Conservation (phyloP, 2,113 vertebrate species). For the Hemibagrus wyckioides region DNA sequence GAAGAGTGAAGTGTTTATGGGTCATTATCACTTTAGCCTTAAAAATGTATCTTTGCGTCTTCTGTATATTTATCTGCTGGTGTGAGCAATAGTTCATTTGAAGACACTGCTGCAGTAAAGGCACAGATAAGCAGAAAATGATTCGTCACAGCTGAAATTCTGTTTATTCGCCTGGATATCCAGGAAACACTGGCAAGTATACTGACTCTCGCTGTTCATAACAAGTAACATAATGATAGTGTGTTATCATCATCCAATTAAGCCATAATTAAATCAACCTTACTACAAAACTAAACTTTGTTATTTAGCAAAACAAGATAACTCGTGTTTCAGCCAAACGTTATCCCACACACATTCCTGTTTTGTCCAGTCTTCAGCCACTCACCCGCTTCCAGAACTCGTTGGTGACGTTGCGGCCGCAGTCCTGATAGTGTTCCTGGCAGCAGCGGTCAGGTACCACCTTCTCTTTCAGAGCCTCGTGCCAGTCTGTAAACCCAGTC, state of each 20-base stretch:
- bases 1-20: background rate
- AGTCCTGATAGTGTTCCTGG: constrained; percentile 93
- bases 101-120: background rate
- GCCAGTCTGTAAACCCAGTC: constrained; percentile 90
- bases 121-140: background rate
- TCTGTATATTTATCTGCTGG: background rate
- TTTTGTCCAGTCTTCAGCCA: constrained; percentile 8
- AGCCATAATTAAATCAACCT: too few species aligned
- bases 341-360: background rate
- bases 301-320: background rate
- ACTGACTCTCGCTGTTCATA: background rate
- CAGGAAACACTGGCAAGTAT: background rate
- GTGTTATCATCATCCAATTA: background rate
- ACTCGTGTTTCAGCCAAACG: background rate
- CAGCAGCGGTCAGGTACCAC: constrained; percentile 94
- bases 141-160: background rate
- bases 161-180: background rate
- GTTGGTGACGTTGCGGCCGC: constrained; percentile 86
- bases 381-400: constrained; percentile 88
- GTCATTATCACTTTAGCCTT: background rate
- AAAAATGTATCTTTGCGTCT: background rate
- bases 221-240: background rate
- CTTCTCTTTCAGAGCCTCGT: constrained; percentile 86
- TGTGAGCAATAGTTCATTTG: background rate
- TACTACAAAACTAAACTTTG: background rate